Percentiles rank a stretch among this genome's conserved stretches.
Conservation (phyloP, 2,113 vertebrate species). For the Callocephalon fimbriatum region DNA sequence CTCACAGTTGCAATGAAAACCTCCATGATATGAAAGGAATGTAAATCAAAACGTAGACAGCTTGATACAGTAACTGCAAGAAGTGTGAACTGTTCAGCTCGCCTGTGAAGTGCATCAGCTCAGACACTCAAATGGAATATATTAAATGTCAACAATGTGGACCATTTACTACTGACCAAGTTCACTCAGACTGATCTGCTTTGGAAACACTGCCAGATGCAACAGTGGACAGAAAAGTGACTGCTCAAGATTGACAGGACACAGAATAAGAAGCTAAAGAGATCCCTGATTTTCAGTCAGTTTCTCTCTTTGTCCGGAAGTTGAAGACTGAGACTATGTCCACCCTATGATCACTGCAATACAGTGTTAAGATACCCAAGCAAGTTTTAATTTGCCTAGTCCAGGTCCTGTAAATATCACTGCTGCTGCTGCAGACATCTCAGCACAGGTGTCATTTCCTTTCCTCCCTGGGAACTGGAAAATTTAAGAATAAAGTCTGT, state of each 20-base stretch:
- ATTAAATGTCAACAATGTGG: background rate
- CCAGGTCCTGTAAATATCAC: background rate
- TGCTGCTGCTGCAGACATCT: background rate
- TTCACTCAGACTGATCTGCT: background rate
- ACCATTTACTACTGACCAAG: background rate
- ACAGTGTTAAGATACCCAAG: background rate
- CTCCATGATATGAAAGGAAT: background rate
- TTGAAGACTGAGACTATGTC: background rate
- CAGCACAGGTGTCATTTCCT: background rate
- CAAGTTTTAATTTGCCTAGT: background rate
- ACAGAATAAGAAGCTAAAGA: background rate
- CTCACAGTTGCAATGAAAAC: background rate
- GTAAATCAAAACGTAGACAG: slow-evolving; percentile 37
- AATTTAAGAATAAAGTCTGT: background rate
- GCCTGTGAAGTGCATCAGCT: background rate
- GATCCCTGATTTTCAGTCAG: background rate
- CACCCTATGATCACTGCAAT: background rate
- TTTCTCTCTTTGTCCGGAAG: background rate
- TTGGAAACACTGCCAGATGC: background rate
- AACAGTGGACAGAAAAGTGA: background rate
- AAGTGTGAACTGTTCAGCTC: background rate
- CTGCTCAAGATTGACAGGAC: background rate
- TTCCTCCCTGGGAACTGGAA: background rate
- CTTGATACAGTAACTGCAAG: background rate
- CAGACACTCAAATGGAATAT: background rate